These are phyloP conservation scores for Drosophila lutescens DNA, from an alignment of 2,888 invertebrate species.

Conservation along the genomic window DNA sequence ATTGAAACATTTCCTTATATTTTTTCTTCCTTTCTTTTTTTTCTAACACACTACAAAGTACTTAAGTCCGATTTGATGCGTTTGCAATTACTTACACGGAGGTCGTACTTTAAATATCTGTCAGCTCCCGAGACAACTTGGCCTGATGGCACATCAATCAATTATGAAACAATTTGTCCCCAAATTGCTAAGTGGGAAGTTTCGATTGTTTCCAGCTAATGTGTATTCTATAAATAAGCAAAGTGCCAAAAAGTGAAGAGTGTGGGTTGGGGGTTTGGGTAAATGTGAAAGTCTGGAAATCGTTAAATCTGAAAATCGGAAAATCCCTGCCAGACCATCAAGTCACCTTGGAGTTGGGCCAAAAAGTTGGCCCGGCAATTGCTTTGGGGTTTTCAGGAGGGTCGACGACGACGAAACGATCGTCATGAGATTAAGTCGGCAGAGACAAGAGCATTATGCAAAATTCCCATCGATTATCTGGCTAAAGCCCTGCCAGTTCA, in stretches of 20 bases:
- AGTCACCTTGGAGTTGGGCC: constrained; percentile 34
- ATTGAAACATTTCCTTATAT: neutral
- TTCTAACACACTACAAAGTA: constrained; percentile 21
- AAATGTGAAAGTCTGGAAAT: neutral
- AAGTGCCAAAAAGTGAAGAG: constrained; percentile 15
- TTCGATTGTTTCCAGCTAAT: constrained; percentile 70
- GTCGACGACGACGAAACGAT: constrained; percentile 11
- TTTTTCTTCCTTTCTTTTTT: neutral
- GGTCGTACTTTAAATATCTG: constrained; percentile 21
- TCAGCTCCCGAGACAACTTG: constrained; percentile 14
- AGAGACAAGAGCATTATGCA: constrained; percentile 33
- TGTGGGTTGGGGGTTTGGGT: neutral
- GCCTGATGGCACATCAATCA: constrained; percentile 64
- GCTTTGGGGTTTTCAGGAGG: neutral
- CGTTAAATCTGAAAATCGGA: constrained; percentile 1
- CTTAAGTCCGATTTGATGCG: constrained; percentile 16
- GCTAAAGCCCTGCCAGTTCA: constrained; percentile 7
- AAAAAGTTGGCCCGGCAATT: constrained; percentile 17
- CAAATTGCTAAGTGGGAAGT: constrained; percentile 59
- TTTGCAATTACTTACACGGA: constrained; percentile 23
- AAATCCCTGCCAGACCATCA: constrained; percentile 25
- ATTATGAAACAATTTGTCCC: constrained; percentile 76
- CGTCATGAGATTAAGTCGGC: constrained; percentile 35
- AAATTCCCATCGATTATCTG: constrained; percentile 46
- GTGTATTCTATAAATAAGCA: constrained; percentile 71